A percentile compares a stretch with the other conserved stretches of the same genome.
Evolutionary conservation across 2,797 vertebrate genomes (phyloP).

Genomic region (Oophaga sylvatica): DNA sequence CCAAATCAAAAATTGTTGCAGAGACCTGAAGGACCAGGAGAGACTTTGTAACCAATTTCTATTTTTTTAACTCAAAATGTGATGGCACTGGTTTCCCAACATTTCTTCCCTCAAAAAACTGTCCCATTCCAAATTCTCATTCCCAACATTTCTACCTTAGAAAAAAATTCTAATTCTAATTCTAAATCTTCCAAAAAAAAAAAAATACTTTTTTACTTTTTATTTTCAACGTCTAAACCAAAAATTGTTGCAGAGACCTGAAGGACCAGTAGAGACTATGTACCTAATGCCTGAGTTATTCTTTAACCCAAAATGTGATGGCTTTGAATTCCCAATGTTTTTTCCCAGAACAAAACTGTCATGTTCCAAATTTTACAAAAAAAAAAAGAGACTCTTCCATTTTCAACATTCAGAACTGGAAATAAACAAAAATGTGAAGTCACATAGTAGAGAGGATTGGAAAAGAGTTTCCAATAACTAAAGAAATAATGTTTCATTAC

Average conservation of each 20-base stretch:
- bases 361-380: not conserved
- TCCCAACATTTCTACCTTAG: too few relatives aligned
- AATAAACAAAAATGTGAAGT: not conserved
- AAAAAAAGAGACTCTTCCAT: not conserved
- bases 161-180: too few relatives aligned
- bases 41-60: not conserved
- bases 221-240: too few relatives aligned
- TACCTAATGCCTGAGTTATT: not conserved
- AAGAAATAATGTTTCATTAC: not conserved
- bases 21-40: not conserved
- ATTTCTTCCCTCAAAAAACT: too few relatives aligned
- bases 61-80: too few relatives aligned
- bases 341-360: not conserved
- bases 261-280: too few relatives aligned
- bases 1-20: not conserved
- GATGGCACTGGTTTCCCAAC: too few relatives aligned
- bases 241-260: too few relatives aligned
- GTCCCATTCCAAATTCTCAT: too few relatives aligned
- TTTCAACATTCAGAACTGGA: not conserved
- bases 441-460: not conserved
- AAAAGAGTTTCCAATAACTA: not conserved
- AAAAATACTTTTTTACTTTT: too few relatives aligned
- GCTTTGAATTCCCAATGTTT: not conserved
- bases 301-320: not conserved
- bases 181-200: too few relatives aligned